Conservation (phyloP, 2,113 vertebrate genomes). For the Thunnus thynnus region DNA sequence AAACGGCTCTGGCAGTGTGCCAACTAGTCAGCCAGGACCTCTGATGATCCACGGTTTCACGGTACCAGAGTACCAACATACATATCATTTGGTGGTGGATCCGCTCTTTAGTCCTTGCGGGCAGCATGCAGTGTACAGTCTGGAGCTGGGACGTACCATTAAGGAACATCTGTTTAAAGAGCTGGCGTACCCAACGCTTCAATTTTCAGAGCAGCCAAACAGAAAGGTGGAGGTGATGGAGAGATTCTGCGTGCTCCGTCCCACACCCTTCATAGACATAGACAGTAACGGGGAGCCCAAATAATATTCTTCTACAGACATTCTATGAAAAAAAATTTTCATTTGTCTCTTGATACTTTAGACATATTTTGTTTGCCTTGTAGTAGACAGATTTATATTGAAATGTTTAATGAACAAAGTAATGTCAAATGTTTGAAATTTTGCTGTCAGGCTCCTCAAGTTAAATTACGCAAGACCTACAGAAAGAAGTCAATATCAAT, state of each 20-base stretch:
- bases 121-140: slow-evolving; percentile 68
- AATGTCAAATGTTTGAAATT: slow-evolving; percentile 9
- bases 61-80: slow-evolving; percentile 69
- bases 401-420: slow-evolving; percentile 6
- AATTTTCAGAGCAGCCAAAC: slow-evolving; percentile 55
- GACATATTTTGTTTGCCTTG: not conserved
- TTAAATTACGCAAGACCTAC: not conserved
- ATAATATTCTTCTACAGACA: slow-evolving; percentile 12
- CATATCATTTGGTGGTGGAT: slow-evolving; percentile 81
- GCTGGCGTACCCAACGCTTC: slow-evolving; percentile 71
- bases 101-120: slow-evolving; percentile 71
- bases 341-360: not conserved
- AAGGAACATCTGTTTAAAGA: slow-evolving; percentile 81
- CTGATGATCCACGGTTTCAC: slow-evolving; percentile 80
- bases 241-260: slow-evolving; percentile 76
- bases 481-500: not conserved
- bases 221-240: slow-evolving; percentile 70
- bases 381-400: not conserved
- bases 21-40: slow-evolving; percentile 11
- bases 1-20: not conserved
- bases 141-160: slow-evolving; percentile 79
- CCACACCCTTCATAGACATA: slow-evolving; percentile 69
- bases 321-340: slow-evolving; percentile 2
- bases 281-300: slow-evolving; percentile 46
- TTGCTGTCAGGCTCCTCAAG: slow-evolving; percentile 11